Evolutionary conservation across 1,140 invertebrate species (phyloP).

Genomic region (Drosophila prosaltans): DNA sequence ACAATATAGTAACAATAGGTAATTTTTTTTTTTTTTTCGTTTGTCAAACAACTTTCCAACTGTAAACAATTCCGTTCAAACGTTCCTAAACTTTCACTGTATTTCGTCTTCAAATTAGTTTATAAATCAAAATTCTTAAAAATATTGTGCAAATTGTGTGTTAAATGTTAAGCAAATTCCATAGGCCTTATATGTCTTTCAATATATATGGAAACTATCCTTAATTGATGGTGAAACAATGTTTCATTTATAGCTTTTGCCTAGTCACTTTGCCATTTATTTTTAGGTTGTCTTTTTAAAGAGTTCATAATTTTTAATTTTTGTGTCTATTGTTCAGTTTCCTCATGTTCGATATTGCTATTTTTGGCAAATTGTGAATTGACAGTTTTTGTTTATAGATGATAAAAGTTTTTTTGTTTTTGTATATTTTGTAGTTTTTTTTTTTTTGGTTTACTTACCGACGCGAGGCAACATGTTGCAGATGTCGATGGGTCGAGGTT

Average conservation of each 20-base stretch:
- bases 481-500: slow-evolving; percentile 26
- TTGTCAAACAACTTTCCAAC: too few species aligned
- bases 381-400: slow-evolving; percentile 11
- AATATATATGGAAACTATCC: not conserved
- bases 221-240: slow-evolving; percentile 16
- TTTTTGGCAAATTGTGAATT: slow-evolving; percentile 17
- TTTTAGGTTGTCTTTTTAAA: slow-evolving; percentile 16
- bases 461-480: slow-evolving; percentile 45
- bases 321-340: not conserved
- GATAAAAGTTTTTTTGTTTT: not conserved
- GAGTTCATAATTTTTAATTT: not conserved
- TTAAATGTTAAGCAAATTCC: not conserved
- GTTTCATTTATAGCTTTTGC: slow-evolving; percentile 16
- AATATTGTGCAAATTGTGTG: not conserved
- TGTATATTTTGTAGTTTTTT: not conserved
- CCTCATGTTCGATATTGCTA: not conserved
- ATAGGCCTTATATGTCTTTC: not conserved
- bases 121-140: not conserved
- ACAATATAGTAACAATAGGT: too few species aligned
- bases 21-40: too few species aligned
- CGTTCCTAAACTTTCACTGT: not conserved
- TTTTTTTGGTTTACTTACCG: slow-evolving; percentile 48
- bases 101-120: not conserved
- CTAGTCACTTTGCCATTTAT: slow-evolving; percentile 14
- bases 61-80: not conserved